Evolutionary conservation across 2,113 vertebrate genomes (phyloP).

Genomic region (Sorex araneus): DNA sequence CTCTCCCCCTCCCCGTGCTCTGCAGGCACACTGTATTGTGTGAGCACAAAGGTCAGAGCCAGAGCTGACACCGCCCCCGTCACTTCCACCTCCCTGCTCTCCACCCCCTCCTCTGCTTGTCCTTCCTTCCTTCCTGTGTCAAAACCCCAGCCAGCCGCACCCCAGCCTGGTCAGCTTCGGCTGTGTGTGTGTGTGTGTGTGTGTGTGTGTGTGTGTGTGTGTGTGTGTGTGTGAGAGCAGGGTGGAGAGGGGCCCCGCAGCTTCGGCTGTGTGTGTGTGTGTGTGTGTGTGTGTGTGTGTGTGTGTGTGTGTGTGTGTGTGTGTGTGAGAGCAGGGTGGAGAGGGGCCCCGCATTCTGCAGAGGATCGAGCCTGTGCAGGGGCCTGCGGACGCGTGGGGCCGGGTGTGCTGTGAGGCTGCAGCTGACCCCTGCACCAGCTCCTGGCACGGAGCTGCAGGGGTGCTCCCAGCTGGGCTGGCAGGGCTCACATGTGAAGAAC

Average conservation of each 20-base stretch:
- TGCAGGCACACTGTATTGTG: neutral
- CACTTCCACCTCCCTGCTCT: slow-evolving; percentile 67
- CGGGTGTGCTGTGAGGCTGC: neutral
- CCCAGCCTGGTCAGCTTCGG: neutral
- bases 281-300: too few species aligned
- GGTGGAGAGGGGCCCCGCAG: neutral
- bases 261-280: neutral
- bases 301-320: neutral
- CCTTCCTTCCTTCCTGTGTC: slow-evolving; percentile 86
- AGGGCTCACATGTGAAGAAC: neutral
- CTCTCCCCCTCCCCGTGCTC: neutral
- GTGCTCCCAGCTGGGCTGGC: too few species aligned
- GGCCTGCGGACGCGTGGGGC: neutral
- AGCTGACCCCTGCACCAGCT: neutral
- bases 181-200: neutral
- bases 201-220: neutral
- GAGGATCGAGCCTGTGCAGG: too few species aligned
- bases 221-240: neutral
- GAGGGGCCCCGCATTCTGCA: too few species aligned
- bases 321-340: neutral
- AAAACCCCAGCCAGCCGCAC: slow-evolving; percentile 59
- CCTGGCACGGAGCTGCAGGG: too few species aligned
- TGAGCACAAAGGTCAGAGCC: slow-evolving; percentile 63
- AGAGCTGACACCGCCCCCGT: slow-evolving; percentile 65
- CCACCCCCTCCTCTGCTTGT: slow-evolving; percentile 65